Percentiles rank a stretch among this genome's conserved stretches.
These are phyloP conservation scores for Misgurnus anguillicaudatus DNA, from an alignment of 2,113 vertebrate genomes.

Conservation along the genomic window DNA sequence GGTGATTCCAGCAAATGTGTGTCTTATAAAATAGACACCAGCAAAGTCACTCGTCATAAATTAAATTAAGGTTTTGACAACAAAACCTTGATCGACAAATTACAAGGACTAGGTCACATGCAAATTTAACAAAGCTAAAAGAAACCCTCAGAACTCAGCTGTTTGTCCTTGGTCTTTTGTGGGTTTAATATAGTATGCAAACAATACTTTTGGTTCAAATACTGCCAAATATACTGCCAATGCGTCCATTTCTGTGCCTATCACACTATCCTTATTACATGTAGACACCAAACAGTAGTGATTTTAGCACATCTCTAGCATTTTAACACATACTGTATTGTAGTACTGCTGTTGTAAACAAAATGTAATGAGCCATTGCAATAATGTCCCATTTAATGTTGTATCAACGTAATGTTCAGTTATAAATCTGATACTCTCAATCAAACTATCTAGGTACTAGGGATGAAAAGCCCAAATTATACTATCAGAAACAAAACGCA, in stretches of 20 bases:
- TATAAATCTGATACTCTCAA: not conserved
- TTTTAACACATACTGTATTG: not conserved
- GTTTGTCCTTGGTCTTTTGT: not conserved
- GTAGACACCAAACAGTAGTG: slow-evolving; percentile 22
- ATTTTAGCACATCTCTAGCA: not conserved
- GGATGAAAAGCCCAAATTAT: slow-evolving; percentile 15
- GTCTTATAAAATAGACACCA: not conserved
- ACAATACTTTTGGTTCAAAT: too few species aligned
- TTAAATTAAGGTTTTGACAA: not conserved
- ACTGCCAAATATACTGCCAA: too few species aligned
- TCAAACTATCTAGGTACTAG: slow-evolving; percentile 4
- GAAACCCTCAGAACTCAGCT: not conserved
- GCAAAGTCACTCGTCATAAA: not conserved
- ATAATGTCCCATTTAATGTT: not conserved
- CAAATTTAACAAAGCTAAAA: not conserved
- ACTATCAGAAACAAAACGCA: not conserved
- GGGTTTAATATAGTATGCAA: too few species aligned
- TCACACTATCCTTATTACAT: slow-evolving; percentile 2
- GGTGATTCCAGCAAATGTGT: not conserved
- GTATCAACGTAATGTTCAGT: not conserved
- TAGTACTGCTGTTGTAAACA: not conserved
- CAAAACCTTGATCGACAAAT: not conserved
- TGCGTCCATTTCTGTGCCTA: too few species aligned
- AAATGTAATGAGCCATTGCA: not conserved
- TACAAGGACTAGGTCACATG: not conserved